These are phyloP conservation scores for Cryptotis parvus DNA, from an alignment of 2,113 vertebrate genomes.

Conservation along the genomic window DNA sequence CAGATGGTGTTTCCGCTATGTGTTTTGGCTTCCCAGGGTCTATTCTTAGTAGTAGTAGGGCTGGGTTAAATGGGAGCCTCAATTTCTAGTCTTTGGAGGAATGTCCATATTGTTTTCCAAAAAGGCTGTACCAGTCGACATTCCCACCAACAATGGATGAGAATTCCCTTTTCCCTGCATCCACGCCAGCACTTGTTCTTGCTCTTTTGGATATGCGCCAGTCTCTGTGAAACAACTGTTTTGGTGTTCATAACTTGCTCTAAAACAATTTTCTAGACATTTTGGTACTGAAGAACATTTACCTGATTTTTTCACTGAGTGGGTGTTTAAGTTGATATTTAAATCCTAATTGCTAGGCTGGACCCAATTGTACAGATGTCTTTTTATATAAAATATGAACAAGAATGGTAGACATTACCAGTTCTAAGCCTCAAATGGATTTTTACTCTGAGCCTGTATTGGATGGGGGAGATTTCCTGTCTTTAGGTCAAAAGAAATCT, in stretches of 20 bases:
- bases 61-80: no score
- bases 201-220: no score
- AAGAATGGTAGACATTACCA: slow-evolving; percentile 21
- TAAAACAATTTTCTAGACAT: slow-evolving; percentile 47
- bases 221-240: no score
- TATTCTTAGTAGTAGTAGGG: no score
- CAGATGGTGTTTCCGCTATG: no score
- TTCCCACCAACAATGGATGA: no score
- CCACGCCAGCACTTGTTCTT: no score
- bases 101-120: no score
- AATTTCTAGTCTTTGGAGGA: no score
- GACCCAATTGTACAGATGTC: slow-evolving; percentile 11
- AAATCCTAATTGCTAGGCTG: slow-evolving; percentile 10
- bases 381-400: slow-evolving; percentile 25
- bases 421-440: background rate
- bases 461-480: slow-evolving; percentile 22
- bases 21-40: no score
- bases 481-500: background rate
- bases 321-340: slow-evolving; percentile 28
- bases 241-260: slow-evolving; percentile 61
- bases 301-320: slow-evolving; percentile 18
- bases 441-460: background rate
- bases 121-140: no score
- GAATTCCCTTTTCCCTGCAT: no score
- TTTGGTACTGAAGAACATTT: slow-evolving; percentile 39